Evolutionary conservation across 2,888 invertebrate species (phyloP).

Genomic region (Plagodis dolabraria): DNA sequence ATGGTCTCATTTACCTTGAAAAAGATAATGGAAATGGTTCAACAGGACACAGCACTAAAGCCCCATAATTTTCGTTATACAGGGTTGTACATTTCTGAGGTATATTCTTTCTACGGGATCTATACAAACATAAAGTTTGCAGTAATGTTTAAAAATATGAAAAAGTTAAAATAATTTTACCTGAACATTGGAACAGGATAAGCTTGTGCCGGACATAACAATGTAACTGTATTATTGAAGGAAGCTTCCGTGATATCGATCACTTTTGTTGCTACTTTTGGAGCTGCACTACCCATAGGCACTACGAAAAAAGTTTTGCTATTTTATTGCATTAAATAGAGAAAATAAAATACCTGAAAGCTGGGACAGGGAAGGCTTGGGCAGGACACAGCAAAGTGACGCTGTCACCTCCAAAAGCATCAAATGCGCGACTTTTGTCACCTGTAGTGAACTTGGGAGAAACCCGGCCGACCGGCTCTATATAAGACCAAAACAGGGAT

Average conservation of each 20-base stretch:
- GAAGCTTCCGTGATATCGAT: constrained; percentile 76
- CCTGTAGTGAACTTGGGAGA: constrained; percentile 87
- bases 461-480: constrained; percentile 88
- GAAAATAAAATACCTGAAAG: constrained; percentile 80
- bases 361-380: constrained; percentile 90
- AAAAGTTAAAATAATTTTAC: constrained; percentile 65
- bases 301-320: constrained; percentile 72
- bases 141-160: neutral
- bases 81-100: constrained; percentile 89
- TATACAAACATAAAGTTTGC: constrained; percentile 52
- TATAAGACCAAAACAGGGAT: constrained; percentile 24
- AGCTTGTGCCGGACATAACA: constrained; percentile 88
- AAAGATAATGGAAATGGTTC: constrained; percentile 87
- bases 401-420: constrained; percentile 77
- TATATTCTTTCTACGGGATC: constrained; percentile 86
- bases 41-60: constrained; percentile 88
- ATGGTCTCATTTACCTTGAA: constrained; percentile 84
- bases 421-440: constrained; percentile 87
- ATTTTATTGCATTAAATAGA: constrained; percentile 20
- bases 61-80: constrained; percentile 87
- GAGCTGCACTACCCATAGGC: constrained; percentile 88
- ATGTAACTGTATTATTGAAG: constrained; percentile 63
- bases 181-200: constrained; percentile 88
- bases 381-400: constrained; percentile 88
- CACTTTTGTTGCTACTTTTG: constrained; percentile 86